Percentiles rank a stretch among this genome's conserved stretches.
Evolutionary conservation across 2,797 vertebrate species (phyloP).

Genomic region (Sphenodon punctatus): DNA sequence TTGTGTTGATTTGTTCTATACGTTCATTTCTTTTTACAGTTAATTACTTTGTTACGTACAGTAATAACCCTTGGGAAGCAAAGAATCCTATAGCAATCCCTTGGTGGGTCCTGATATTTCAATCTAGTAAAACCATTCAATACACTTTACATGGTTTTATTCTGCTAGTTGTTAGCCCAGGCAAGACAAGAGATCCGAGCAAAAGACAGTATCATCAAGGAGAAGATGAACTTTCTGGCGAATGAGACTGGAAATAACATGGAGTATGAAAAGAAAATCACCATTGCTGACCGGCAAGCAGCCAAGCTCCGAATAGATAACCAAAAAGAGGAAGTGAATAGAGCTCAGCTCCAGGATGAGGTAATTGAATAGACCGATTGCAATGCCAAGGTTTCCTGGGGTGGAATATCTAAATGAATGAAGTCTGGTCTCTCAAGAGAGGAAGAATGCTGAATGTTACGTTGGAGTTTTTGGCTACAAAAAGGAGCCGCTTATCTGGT

Average conservation of each 20-base stretch:
- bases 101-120: not conserved
- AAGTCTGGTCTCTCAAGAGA: not conserved
- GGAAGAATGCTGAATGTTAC: too few relatives aligned
- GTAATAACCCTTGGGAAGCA: not conserved
- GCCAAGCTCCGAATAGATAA: constrained; percentile 76
- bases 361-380: too few relatives aligned
- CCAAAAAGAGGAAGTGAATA: constrained; percentile 79
- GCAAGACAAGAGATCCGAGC: constrained; percentile 83
- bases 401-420: too few relatives aligned
- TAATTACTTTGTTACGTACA: not conserved
- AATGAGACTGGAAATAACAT: constrained; percentile 87
- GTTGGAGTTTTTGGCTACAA: too few relatives aligned
- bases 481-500: too few relatives aligned
- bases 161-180: constrained; percentile 79
- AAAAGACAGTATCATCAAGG: constrained; percentile 78
- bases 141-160: constrained; percentile 1
- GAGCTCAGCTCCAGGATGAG: constrained; percentile 84
- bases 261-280: constrained; percentile 86
- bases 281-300: constrained; percentile 72
- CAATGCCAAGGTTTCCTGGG: too few relatives aligned
- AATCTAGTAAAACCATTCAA: not conserved
- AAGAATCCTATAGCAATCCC: not conserved
- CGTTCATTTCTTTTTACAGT: not conserved
- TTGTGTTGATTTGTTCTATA: not conserved
- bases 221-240: constrained; percentile 84